Evolutionary conservation across 2,797 vertebrate genomes (phyloP).

Genomic region (Sebastes kiyomatsui): DNA sequence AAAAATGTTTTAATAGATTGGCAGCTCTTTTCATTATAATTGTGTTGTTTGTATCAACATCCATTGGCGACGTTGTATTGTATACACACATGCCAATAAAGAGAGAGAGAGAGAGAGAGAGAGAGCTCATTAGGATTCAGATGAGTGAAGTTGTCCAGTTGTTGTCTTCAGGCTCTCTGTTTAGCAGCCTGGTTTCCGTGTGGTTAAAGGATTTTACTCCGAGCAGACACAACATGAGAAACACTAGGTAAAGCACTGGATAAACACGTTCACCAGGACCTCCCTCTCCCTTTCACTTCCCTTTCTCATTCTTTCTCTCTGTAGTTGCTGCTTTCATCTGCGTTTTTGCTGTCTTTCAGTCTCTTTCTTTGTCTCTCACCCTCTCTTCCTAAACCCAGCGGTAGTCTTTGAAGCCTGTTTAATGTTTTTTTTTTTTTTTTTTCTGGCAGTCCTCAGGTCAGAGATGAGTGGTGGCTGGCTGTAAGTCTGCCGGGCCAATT

Average conservation of each 20-base stretch:
- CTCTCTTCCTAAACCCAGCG: slow-evolving; percentile 26
- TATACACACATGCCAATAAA: not conserved
- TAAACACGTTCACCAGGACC: slow-evolving; percentile 62
- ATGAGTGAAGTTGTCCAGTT: slow-evolving; percentile 55
- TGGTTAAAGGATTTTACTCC: slow-evolving; percentile 68
- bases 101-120: not conserved
- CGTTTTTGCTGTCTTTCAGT: slow-evolving; percentile 18
- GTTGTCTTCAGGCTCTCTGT: slow-evolving; percentile 47
- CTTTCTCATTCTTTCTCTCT: slow-evolving; percentile 8
- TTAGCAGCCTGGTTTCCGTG: slow-evolving; percentile 57
- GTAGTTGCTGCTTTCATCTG: slow-evolving; percentile 22
- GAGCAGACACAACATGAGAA: slow-evolving; percentile 67
- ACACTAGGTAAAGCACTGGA: slow-evolving; percentile 63
- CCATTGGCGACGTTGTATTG: not conserved
- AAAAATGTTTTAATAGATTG: no score
- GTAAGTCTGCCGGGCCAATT: slow-evolving; percentile 58
- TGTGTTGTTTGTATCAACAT: not conserved
- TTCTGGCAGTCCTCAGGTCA: slow-evolving; percentile 56
- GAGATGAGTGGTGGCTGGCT: slow-evolving; percentile 63
- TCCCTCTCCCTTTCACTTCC: slow-evolving; percentile 32
- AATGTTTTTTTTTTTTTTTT: slow-evolving; percentile 50
- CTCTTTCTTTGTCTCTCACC: slow-evolving; percentile 33
- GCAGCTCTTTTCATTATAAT: not conserved
- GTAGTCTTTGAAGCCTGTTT: slow-evolving; percentile 73
- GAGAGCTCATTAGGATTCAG: slow-evolving; percentile 58